These are phyloP conservation scores for Pogonus chalceus DNA, from an alignment of 1,140 invertebrate species.

Conservation along the genomic window DNA sequence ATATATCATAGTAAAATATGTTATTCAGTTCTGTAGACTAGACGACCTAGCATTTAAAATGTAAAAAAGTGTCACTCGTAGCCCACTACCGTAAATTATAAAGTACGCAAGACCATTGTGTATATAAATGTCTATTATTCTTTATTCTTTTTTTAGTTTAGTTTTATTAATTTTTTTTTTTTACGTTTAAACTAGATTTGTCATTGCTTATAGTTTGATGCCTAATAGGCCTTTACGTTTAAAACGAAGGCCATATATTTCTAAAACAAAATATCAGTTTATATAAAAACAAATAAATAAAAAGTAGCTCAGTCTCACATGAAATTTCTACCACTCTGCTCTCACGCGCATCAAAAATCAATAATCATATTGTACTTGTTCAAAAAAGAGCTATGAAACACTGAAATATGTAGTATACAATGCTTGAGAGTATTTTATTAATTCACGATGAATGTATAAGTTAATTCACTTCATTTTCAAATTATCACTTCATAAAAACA, in stretches of 20 bases:
- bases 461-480: neutral
- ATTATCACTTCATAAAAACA: neutral
- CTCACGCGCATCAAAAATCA: neutral
- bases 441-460: neutral
- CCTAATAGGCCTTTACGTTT: neutral
- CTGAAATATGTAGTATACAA: neutral
- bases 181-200: neutral
- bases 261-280: neutral
- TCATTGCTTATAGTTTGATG: neutral
- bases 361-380: neutral
- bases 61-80: neutral
- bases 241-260: conserved; percentile 1
- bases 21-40: neutral
- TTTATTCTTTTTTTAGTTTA: too few species aligned
- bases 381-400: neutral
- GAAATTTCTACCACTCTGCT: neutral
- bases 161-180: too few species aligned
- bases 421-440: neutral
- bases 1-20: neutral
- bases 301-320: conserved; percentile 1
- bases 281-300: neutral
- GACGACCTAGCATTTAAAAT: neutral
- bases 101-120: neutral
- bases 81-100: neutral
- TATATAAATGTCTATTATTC: conserved; percentile 5